Evolutionary conservation across 2,113 vertebrate genomes (phyloP).

Genomic region (Rissa tridactyla): DNA sequence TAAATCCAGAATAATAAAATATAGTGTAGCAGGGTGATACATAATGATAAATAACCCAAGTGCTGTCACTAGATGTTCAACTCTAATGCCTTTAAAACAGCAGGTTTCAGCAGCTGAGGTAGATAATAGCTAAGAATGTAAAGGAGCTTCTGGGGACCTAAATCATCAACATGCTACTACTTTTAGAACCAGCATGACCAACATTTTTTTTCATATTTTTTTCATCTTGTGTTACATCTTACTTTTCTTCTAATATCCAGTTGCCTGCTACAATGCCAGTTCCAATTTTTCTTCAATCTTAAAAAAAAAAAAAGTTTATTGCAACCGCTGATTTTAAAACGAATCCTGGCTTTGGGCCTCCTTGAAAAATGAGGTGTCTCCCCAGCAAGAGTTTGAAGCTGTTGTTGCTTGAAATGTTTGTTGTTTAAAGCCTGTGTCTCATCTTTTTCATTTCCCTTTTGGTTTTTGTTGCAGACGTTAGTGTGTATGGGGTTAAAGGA

Average conservation of each 20-base stretch:
- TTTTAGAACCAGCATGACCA: conserved; percentile 72
- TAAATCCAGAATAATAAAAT: conserved; percentile 82
- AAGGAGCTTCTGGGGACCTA: conserved; percentile 70
- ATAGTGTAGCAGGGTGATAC: conserved; percentile 72
- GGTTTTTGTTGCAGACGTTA: background rate
- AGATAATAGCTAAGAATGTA: conserved; percentile 73
- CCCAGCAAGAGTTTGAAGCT: conserved; percentile 21
- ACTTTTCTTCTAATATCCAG: conserved; percentile 21
- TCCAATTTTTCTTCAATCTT: conserved; percentile 12
- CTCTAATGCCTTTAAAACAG: conserved; percentile 79
- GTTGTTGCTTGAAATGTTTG: conserved; percentile 8
- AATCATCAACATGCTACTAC: conserved; percentile 73
- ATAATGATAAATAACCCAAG: conserved; percentile 88
- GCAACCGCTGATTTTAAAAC: conserved; percentile 20
- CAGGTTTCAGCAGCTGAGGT: conserved; percentile 78
- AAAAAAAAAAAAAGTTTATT: conserved; percentile 30
- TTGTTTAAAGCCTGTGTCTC: conserved; percentile 2
- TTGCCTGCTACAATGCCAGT: conserved; percentile 18
- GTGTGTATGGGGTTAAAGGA: background rate
- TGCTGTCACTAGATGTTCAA: conserved; percentile 74
- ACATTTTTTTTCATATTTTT: conserved; percentile 57
- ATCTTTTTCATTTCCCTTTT: conserved; percentile 16
- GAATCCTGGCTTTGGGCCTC: background rate
- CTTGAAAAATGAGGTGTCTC: conserved; percentile 10
- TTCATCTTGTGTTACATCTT: conserved; percentile 68